These are phyloP conservation scores for Craseonycteris thonglongyai DNA, from an alignment of 2,113 vertebrate species.

Conservation along the genomic window DNA sequence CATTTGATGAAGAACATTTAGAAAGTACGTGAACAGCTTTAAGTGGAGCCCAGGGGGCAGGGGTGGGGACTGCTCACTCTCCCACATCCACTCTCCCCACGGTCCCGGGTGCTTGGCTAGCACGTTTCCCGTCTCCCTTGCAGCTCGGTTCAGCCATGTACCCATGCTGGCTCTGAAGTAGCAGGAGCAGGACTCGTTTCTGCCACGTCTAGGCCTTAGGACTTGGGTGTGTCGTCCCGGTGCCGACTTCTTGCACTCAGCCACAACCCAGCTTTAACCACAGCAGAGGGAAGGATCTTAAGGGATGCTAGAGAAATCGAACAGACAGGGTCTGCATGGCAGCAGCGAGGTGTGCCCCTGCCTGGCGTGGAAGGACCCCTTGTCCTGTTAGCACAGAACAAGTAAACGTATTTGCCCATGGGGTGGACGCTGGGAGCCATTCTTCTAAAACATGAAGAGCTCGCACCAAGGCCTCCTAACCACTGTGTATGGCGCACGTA, in stretches of 20 bases:
- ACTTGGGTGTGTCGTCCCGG: neutral
- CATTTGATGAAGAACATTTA: neutral
- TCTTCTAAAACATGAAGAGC: neutral
- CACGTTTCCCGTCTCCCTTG: neutral
- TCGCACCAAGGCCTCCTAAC: neutral
- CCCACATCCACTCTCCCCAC: neutral
- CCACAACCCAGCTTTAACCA: neutral
- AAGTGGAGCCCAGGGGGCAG: neutral
- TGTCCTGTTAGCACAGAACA: neutral
- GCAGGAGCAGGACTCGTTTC: neutral
- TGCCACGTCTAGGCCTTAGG: neutral
- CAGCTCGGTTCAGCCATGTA: neutral
- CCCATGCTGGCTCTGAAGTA: neutral
- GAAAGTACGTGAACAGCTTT: neutral
- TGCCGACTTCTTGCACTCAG: neutral
- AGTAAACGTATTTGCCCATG: neutral
- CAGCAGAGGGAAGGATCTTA: neutral
- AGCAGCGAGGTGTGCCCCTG: neutral
- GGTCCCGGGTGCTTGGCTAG: neutral
- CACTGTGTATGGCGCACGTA: neutral
- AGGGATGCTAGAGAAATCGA: neutral
- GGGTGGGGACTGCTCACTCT: neutral
- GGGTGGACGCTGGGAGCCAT: neutral
- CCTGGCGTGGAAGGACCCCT: neutral
- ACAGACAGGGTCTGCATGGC: neutral